Base-by-base conservation (phyloP, 2,797 vertebrate genomes). In the Fundulus diaphanus region DNA sequence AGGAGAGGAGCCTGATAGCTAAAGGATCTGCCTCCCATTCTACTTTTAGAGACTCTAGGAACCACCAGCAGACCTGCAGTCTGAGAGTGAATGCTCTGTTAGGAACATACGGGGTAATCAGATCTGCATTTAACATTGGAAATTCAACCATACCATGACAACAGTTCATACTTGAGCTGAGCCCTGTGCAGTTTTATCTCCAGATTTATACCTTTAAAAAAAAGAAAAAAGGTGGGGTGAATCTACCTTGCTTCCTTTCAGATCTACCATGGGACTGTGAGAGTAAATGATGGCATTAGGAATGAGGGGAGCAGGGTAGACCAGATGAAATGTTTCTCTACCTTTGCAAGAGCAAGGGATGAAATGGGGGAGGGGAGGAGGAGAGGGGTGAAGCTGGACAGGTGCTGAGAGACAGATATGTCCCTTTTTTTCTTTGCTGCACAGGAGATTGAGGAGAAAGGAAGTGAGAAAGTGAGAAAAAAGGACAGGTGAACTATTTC, bases 401-500 rank as follows among this genome's bases (percentile, higher is more conserved):
- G 89, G 91, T 92, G 89, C 82, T 89, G 90, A 86, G 88, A 88
- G 89, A 90, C 89, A 93, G 86, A 92, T 91, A 89, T 92, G 91
- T 86, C 80, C 74, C 77, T 74, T 77, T 82, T 77, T 68, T 37
- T 74, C 78, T n/a, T 65, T 74, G 59, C 82, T 72, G 72, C 84
- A 81, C 77, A 59, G 84, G 85, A 90, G 85, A 85, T 84, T 82
- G 81, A 74, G 67, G 81, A 76, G 79, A 79, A 70, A 82, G 72
- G 33, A 65, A 69, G 52, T 42, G 71, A 72, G 63, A 68, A 72
- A 81, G 63, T 79, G 73, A 85, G 61, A 76, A 73, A 84, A 87
- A 86, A 51, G 77, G 84, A 91, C 87, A 92, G 89, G 89, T 93
- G 92, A 94, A 94, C 92, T 93, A 94, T 93, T 90, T 91, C 83